These are phyloP conservation scores for Phasia obesa DNA, from an alignment of 2,888 invertebrate species.

Conservation along the genomic window DNA sequence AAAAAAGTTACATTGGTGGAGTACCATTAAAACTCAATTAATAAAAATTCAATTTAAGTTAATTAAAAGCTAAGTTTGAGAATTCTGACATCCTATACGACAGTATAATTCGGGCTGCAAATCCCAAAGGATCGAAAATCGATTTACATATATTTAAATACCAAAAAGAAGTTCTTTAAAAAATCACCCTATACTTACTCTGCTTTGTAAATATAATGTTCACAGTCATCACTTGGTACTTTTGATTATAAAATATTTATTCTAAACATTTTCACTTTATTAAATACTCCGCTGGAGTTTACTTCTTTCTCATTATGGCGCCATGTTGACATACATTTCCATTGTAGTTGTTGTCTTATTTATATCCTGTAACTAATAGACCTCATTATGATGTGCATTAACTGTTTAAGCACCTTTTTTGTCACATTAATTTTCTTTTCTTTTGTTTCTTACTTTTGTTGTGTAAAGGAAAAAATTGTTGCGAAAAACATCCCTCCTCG, in stretches of 20 bases:
- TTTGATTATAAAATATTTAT: neutral
- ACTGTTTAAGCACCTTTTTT: constrained; percentile 72
- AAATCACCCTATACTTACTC: too few relatives aligned
- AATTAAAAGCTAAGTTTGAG: too few relatives aligned
- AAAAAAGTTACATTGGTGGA: too few relatives aligned
- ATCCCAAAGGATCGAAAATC: too few relatives aligned
- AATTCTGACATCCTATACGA: too few relatives aligned
- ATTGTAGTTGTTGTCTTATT: constrained; percentile 49
- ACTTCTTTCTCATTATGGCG: neutral
- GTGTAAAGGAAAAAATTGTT: constrained; percentile 10
- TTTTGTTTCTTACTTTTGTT: constrained; percentile 3
- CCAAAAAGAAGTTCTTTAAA: too few relatives aligned
- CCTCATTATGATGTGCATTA: constrained; percentile 73
- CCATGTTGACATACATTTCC: constrained; percentile 62
- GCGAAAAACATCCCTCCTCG: constrained; percentile 47
- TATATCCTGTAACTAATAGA: constrained; percentile 73
- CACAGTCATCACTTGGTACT: constrained; percentile 35
- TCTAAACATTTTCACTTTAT: constrained; percentile 24
- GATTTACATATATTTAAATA: too few relatives aligned
- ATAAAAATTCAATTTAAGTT: too few relatives aligned
- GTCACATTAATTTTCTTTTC: constrained; percentile 18
- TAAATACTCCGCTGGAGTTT: neutral
- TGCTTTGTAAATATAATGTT: constrained; percentile 14
- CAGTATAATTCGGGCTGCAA: too few relatives aligned
- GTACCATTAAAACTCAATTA: too few relatives aligned